A percentile compares a stretch with the other conserved stretches of the same genome.
Evolutionary conservation across 2,797 vertebrate genomes (phyloP).

Genomic region (Megalops cyprinoides): DNA sequence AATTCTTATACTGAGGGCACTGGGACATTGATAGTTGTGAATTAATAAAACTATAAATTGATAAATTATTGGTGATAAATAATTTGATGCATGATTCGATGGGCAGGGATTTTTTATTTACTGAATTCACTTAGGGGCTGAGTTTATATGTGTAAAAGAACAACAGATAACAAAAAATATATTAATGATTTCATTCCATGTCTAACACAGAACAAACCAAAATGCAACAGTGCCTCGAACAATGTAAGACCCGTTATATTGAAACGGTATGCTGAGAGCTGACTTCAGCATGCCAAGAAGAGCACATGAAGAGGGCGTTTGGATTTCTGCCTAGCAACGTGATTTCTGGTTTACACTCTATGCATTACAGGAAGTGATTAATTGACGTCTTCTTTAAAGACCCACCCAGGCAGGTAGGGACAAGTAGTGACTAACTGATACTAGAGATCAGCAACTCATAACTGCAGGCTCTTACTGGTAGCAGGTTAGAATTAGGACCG

Average conservation of each 20-base stretch:
- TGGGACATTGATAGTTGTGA: no score
- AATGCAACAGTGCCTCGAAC: not conserved
- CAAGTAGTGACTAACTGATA: not conserved
- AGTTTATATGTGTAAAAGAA: no score
- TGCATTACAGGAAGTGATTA: not conserved
- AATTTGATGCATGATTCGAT: no score
- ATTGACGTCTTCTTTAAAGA: not conserved
- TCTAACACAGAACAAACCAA: not conserved
- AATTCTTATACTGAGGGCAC: no score
- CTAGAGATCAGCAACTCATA: not conserved
- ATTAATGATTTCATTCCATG: not conserved
- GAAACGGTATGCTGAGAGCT: not conserved
- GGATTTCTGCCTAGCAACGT: slow-evolving; percentile 1
- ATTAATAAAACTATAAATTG: no score
- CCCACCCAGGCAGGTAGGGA: slow-evolving; percentile 5
- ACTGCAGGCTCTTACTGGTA: not conserved
- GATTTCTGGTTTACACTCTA: not conserved
- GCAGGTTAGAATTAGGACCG: not conserved
- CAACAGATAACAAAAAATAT: no score
- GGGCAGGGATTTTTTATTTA: no score
- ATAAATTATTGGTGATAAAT: no score
- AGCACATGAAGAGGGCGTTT: not conserved
- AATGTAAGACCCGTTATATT: not conserved
- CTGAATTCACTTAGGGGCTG: no score
- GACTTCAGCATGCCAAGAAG: no score